phyloP scores from a whole-genome alignment of 2,797 vertebrate genomes.

The Rhinichthys osculus region DNA sequence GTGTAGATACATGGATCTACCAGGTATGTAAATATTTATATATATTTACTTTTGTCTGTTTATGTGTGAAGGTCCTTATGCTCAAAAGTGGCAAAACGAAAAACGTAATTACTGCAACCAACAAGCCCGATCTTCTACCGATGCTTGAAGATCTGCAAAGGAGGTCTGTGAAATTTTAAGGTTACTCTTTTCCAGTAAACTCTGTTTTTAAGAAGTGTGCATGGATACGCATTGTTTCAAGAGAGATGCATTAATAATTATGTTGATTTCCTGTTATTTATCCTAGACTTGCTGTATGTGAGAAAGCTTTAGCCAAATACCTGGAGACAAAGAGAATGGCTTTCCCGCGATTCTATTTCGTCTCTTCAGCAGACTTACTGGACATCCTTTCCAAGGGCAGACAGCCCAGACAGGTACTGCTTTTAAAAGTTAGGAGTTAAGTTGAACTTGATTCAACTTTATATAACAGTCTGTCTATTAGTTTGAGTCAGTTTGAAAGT shows the following conservation, averaged over 20 bases:
- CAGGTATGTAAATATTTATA: neutral
- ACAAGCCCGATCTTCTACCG: slow-evolving; percentile 76
- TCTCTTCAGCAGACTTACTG: slow-evolving; percentile 84
- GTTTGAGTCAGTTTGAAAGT: slow-evolving; percentile 18
- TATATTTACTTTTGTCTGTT: neutral
- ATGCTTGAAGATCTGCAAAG: slow-evolving; percentile 81
- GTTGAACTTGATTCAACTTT: neutral
- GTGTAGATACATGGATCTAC: neutral
- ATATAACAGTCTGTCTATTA: neutral
- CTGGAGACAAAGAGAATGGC: slow-evolving; percentile 75
- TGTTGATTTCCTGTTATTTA: neutral
- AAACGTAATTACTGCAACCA: slow-evolving; percentile 83
- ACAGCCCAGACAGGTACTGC: slow-evolving; percentile 79
- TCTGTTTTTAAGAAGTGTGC: neutral
- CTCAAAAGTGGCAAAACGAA: slow-evolving; percentile 77
- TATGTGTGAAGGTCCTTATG: slow-evolving; percentile 77
- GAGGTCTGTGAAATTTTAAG: slow-evolving; percentile 71
- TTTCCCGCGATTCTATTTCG: slow-evolving; percentile 82
- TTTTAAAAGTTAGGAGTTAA: neutral
- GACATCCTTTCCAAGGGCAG: slow-evolving; percentile 85
- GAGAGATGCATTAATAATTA: neutral
- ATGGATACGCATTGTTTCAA: neutral
- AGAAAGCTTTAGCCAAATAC: slow-evolving; percentile 74
- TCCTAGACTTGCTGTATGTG: slow-evolving; percentile 74
- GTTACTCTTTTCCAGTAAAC: neutral